These are phyloP conservation scores for Porites australiensis DNA, from an alignment of 64 coral and sea anemone species.

Conservation along the genomic window DNA sequence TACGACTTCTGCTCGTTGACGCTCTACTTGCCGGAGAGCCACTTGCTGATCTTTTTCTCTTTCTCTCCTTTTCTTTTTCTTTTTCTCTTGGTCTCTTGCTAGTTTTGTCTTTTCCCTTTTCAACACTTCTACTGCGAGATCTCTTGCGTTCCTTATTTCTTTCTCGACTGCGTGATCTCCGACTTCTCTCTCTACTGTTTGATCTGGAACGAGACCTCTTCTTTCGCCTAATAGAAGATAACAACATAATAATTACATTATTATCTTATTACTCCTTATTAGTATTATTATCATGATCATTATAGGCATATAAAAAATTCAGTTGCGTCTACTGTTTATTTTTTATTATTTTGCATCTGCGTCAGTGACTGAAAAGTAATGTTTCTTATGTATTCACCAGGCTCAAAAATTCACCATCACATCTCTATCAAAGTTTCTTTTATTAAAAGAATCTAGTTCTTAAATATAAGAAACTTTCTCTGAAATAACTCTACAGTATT, in stretches of 20 bases:
- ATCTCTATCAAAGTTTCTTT: too few species aligned
- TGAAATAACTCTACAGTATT: too few species aligned
- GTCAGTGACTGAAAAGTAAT: too few species aligned
- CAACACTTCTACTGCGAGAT: conserved; percentile 24
- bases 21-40: conserved; percentile 25
- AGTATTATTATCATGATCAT: too few species aligned
- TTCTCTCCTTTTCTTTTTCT: conserved; percentile 39
- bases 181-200: conserved; percentile 43
- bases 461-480: too few species aligned
- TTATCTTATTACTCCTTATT: not conserved
- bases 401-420: too few species aligned
- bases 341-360: too few species aligned
- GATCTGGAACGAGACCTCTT: conserved; percentile 53
- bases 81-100: conserved; percentile 38
- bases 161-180: conserved; percentile 46
- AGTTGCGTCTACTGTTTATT: too few species aligned
- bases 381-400: too few species aligned
- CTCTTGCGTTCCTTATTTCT: conserved; percentile 54
- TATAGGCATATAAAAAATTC: too few species aligned
- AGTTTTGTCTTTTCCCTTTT: conserved; percentile 25
- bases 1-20: conserved; percentile 54
- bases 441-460: too few species aligned
- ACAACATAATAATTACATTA: not conserved
- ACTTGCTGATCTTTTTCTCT: conserved; percentile 47
- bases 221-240: not conserved